phyloP scores from a whole-genome alignment of 2,888 invertebrate genomes.

The Tromatobia lineatoria region DNA sequence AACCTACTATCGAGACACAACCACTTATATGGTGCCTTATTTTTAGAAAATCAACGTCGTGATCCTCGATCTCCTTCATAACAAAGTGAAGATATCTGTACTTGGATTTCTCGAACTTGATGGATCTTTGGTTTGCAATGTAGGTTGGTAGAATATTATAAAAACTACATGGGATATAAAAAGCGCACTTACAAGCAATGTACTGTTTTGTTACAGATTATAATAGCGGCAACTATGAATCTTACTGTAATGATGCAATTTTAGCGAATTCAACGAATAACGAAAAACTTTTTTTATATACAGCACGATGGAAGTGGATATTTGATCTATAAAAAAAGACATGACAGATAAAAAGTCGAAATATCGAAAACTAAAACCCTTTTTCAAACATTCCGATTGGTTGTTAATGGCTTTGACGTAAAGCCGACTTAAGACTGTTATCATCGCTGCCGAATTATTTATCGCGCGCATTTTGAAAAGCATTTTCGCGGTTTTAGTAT shows the following conservation, averaged over 20 bases:
- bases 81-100: conserved; percentile 29
- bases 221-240: conserved; percentile 28
- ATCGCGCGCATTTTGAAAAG: no score
- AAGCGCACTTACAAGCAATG: neutral
- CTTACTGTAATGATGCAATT: conserved; percentile 48
- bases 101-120: conserved; percentile 46
- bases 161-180: neutral
- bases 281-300: no score
- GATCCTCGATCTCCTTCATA: conserved; percentile 48
- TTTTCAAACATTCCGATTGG: no score
- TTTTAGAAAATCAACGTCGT: conserved; percentile 35
- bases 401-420: no score
- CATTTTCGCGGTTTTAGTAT: no score
- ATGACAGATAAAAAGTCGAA: no score
- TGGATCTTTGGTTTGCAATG: conserved; percentile 36
- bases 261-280: neutral
- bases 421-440: no score
- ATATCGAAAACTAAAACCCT: no score
- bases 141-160: conserved; percentile 6
- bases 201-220: conserved; percentile 26
- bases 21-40: neutral
- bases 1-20: neutral
- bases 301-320: no score
- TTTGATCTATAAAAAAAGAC: no score
- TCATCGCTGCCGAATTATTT: no score